phyloP scores from a whole-genome alignment of 2,113 vertebrate genomes.

The Telmatochromis bifrenatus region DNA sequence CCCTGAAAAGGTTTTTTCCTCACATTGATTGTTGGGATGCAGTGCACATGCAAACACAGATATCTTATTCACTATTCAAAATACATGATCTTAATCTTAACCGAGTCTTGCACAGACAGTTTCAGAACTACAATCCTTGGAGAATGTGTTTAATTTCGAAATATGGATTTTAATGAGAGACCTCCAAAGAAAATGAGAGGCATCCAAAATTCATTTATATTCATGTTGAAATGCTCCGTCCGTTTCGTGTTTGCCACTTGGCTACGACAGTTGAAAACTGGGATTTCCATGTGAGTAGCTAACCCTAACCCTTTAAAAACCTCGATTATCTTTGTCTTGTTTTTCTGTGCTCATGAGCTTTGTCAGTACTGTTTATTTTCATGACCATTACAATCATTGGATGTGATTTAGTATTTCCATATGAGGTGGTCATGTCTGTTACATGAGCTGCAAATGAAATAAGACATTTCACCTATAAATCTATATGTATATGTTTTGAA shows the following conservation, averaged over 20 bases:
- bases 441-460: background rate
- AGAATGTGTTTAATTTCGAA: background rate
- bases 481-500: background rate
- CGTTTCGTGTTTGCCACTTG: background rate
- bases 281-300: background rate
- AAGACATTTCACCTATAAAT: background rate
- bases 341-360: background rate
- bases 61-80: background rate
- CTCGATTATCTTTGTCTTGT: background rate
- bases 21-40: background rate
- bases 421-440: background rate
- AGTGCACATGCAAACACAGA: background rate
- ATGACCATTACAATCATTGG: background rate
- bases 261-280: background rate
- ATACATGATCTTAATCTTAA: background rate
- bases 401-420: slow-evolving; percentile 5
- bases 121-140: background rate
- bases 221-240: background rate
- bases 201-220: background rate
- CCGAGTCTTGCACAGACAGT: background rate
- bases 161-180: background rate
- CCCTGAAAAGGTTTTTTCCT: slow-evolving; percentile 26
- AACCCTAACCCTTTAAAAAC: background rate
- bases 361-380: background rate
- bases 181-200: background rate